phyloP scores from a whole-genome alignment of 1,140 invertebrate species.

The Drosophila bocki region DNA sequence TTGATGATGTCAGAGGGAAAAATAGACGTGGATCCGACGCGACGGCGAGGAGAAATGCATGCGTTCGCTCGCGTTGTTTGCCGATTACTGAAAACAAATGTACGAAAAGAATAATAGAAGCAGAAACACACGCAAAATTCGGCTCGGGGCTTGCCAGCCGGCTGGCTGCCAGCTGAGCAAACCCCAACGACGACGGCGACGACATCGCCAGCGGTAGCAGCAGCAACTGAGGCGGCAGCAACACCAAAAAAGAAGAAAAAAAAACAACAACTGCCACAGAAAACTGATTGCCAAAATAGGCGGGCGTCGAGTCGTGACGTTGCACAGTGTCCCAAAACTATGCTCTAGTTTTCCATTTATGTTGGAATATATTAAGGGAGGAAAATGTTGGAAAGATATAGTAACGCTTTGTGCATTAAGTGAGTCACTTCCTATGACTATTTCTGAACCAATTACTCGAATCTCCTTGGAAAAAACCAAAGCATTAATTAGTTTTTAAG shows the following conservation, averaged over 20 bases:
- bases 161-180: slow-evolving; percentile 20
- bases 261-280: slow-evolving; percentile 20
- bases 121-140: slow-evolving; percentile 27
- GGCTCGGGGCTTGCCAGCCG: slow-evolving; percentile 17
- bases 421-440: background rate
- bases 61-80: slow-evolving; percentile 76
- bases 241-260: slow-evolving; percentile 16
- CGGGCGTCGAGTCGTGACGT: slow-evolving; percentile 51
- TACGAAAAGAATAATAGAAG: slow-evolving; percentile 34
- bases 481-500: too few species aligned
- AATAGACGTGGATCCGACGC: slow-evolving; percentile 19
- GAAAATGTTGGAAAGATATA: background rate
- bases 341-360: background rate
- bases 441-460: background rate
- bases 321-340: slow-evolving; percentile 21
- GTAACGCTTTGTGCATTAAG: background rate
- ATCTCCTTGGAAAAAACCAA: too few species aligned
- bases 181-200: background rate
- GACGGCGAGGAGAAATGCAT: slow-evolving; percentile 65
- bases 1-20: slow-evolving; percentile 40
- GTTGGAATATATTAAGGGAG: background rate
- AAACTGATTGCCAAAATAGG: slow-evolving; percentile 65
- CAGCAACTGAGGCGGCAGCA: background rate
- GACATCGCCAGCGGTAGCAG: slow-evolving; percentile 33
- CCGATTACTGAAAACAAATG: slow-evolving; percentile 69